These are phyloP conservation scores for Fragum whitleyi DNA, from an alignment of 2,888 invertebrate species.

Conservation along the genomic window DNA sequence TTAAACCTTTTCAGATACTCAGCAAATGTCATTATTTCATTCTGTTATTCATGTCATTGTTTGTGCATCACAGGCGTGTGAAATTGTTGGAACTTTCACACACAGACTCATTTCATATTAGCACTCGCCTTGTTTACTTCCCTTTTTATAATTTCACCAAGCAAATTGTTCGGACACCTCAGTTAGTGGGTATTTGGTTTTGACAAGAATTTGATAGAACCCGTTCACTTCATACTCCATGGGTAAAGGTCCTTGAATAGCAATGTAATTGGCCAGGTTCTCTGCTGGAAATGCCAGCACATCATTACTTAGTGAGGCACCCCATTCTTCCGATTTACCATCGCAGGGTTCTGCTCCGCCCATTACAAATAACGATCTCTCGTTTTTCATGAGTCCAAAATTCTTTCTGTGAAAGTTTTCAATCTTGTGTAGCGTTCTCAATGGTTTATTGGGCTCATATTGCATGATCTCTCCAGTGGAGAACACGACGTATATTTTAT, in stretches of 20 bases:
- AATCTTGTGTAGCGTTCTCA: conserved; percentile 38
- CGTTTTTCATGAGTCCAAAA: conserved; percentile 57
- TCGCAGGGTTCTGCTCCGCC: conserved; percentile 38
- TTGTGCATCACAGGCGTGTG: too few species aligned
- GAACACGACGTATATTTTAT: conserved; percentile 49
- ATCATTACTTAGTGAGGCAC: not conserved
- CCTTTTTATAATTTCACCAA: too few species aligned
- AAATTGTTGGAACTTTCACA: too few species aligned
- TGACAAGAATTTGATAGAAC: conserved; percentile 50
- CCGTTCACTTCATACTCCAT: conserved; percentile 55
- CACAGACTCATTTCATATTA: too few species aligned
- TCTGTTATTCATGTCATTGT: too few species aligned
- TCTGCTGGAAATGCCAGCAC: not conserved
- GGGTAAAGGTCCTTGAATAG: conserved; percentile 52
- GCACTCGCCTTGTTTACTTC: too few species aligned
- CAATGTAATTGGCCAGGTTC: not conserved
- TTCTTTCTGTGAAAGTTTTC: conserved; percentile 59
- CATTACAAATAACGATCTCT: conserved; percentile 48
- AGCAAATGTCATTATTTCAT: too few species aligned
- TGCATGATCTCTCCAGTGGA: conserved; percentile 61
- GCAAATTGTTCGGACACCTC: conserved; percentile 53
- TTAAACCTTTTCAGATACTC: too few species aligned
- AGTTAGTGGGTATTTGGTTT: conserved; percentile 58
- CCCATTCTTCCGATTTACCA: conserved; percentile 5
- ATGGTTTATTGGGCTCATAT: conserved; percentile 42